Evolutionary conservation across 2,888 invertebrate genomes (phyloP).

Genomic region (Acanthosepion lycidas): DNA sequence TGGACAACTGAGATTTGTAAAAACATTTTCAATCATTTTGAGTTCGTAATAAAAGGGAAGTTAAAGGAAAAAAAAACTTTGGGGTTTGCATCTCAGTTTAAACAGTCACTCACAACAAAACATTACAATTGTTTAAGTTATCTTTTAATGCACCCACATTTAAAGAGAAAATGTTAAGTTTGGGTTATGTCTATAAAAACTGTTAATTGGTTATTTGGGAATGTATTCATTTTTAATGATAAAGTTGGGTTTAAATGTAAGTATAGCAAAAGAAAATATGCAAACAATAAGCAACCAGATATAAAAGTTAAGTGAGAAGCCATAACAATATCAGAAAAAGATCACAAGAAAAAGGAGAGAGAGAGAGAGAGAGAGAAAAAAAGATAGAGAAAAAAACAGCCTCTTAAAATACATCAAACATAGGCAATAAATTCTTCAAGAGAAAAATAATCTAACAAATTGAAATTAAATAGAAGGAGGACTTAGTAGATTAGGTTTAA

Average conservation of each 20-base stretch:
- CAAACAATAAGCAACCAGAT: neutral
- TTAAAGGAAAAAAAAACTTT: too few species aligned
- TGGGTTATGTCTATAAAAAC: neutral
- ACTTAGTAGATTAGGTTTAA: neutral
- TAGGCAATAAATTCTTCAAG: neutral
- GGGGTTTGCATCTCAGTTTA: neutral
- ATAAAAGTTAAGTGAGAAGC: neutral
- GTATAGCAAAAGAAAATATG: neutral
- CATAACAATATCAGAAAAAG: neutral
- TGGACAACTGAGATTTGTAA: too few species aligned
- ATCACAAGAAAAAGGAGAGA: too few species aligned
- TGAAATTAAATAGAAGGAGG: neutral
- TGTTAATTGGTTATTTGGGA: neutral
- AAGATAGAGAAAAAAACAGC: neutral
- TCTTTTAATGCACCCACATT: neutral
- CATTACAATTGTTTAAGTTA: neutral
- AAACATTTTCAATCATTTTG: too few species aligned
- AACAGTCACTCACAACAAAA: neutral
- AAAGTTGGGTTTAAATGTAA: neutral
- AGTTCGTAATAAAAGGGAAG: too few species aligned
- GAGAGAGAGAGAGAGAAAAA: too few species aligned
- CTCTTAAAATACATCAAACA: neutral
- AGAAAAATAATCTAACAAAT: neutral
- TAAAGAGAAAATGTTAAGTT: neutral
- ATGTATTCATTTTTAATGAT: neutral